Evolutionary conservation across 2,888 invertebrate species (phyloP), one percentile per base, ranked within the genome.

Genomic region (Spisula subtruncata): DNA sequence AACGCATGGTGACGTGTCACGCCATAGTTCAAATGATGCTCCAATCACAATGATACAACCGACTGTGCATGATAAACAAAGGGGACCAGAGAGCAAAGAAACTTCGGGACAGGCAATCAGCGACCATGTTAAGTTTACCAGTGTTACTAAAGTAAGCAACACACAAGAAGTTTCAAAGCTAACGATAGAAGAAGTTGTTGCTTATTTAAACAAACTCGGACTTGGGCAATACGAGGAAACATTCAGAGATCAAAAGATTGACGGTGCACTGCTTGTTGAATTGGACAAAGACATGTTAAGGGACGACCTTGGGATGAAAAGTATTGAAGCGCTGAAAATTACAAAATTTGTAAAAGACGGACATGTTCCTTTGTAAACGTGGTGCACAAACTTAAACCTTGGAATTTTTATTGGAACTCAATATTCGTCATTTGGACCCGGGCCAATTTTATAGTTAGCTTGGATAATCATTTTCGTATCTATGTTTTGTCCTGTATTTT

Each of bases 261-360:
- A 94, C 71, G 94, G 94, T 0, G 48, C 80, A 14, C 66, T 93
- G 32, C 83, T 93, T 0, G 25, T 60, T 16, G 92, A 92, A 46
- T 66, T 93, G 16, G 88, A 91, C 29, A 87, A 86, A 41, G 88
- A 91, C 10, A 87, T 90, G 32, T 83, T 94, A 6, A 86, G 71
- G 75, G 86, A 88, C 5, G 92, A 92, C 10, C 93, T 94, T 79
- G 87, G 89, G 32, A 85, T 94, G 85, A 90, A 88, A n/a, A 83
- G 51, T 5, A 35, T 94, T 16, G 93, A 94, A 71, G 91, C 92
- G n/a, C 80, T 93, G 14, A 89, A 90, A 85, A 83, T 94, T 5
- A 54, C 87, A 71, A 93, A 92, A 81, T 94, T 94, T 87, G 91
- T 89, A n/a, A 84, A 86, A 60, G 85, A 88, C 1, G 93, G 93